Percentiles rank a stretch among this genome's conserved stretches.
Evolutionary conservation across 2,888 invertebrate species (phyloP).

Genomic region (Mythimna loreyi): DNA sequence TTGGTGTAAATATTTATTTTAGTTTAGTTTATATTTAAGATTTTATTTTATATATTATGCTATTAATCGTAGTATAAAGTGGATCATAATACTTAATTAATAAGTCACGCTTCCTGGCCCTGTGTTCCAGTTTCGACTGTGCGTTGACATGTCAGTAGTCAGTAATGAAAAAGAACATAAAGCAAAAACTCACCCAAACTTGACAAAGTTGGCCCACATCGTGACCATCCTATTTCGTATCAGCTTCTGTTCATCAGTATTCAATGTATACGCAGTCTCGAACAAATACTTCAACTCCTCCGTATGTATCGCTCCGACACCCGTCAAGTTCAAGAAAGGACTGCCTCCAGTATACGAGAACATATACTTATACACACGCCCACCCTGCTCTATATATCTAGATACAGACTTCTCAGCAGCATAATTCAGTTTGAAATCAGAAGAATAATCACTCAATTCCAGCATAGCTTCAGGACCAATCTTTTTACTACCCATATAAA

Average conservation of each 20-base stretch:
- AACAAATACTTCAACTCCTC: constrained; percentile 73
- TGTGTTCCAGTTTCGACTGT: too few species aligned
- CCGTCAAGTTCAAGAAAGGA: constrained; percentile 62
- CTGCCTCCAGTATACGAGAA: constrained; percentile 73
- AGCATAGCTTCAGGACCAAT: constrained; percentile 66
- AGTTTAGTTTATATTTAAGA: too few species aligned
- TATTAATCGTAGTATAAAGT: too few species aligned
- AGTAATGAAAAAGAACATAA: too few species aligned
- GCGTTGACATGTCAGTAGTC: too few species aligned
- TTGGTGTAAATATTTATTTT: too few species aligned
- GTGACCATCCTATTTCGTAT: constrained; percentile 72
- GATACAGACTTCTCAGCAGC: constrained; percentile 71
- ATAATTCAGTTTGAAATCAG: constrained; percentile 68
- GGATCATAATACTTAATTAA: too few species aligned
- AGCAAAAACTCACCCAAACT: constrained; percentile 71
- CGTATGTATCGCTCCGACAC: constrained; percentile 70
- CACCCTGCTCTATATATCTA: constrained; percentile 67
- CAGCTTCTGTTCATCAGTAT: constrained; percentile 65
- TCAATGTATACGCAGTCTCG: constrained; percentile 41
- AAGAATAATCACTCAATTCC: constrained; percentile 68
- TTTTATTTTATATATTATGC: too few species aligned
- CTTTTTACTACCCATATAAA: constrained; percentile 68
- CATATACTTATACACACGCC: constrained; percentile 69
- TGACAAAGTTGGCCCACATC: constrained; percentile 78
- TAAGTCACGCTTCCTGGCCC: too few species aligned